These are phyloP conservation scores for Mustela nigripes DNA, from an alignment of 2,113 vertebrate genomes.

Conservation along the genomic window DNA sequence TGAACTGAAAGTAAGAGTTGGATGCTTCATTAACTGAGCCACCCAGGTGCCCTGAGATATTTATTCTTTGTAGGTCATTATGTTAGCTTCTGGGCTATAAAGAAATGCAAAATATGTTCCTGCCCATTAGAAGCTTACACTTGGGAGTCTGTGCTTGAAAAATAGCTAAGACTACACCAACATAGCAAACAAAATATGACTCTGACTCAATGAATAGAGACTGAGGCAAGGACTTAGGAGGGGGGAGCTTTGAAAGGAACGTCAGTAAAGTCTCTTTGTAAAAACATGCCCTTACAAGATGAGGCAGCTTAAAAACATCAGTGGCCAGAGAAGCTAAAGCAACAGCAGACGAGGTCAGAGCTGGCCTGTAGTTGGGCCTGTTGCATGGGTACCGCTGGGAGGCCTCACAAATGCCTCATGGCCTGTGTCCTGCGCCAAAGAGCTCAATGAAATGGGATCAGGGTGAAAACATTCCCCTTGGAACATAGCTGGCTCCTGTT, in stretches of 20 bases:
- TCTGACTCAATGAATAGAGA: conserved; percentile 18
- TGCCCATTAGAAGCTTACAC: background rate
- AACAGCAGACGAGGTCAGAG: background rate
- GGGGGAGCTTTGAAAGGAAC: background rate
- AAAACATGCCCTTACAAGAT: background rate
- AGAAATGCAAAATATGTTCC: background rate
- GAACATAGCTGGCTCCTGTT: conserved; percentile 62
- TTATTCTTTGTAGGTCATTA: background rate
- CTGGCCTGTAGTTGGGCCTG: background rate
- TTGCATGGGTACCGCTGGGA: background rate
- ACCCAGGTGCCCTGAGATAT: background rate
- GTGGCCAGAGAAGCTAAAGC: conserved; percentile 18
- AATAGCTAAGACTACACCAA: background rate
- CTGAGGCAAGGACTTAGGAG: background rate
- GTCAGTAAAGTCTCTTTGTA: conserved; percentile 13
- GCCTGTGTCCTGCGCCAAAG: background rate
- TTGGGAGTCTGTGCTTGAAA: background rate
- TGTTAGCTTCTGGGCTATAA: background rate
- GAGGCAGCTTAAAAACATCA: background rate
- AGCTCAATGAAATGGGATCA: background rate
- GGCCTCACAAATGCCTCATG: conserved; percentile 6
- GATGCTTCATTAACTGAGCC: background rate
- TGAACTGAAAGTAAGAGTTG: background rate
- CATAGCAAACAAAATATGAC: background rate
- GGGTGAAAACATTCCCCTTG: conserved; percentile 47